Conservation (phyloP, 1,140 invertebrate genomes). For the Zaprionus nigranus region DNA sequence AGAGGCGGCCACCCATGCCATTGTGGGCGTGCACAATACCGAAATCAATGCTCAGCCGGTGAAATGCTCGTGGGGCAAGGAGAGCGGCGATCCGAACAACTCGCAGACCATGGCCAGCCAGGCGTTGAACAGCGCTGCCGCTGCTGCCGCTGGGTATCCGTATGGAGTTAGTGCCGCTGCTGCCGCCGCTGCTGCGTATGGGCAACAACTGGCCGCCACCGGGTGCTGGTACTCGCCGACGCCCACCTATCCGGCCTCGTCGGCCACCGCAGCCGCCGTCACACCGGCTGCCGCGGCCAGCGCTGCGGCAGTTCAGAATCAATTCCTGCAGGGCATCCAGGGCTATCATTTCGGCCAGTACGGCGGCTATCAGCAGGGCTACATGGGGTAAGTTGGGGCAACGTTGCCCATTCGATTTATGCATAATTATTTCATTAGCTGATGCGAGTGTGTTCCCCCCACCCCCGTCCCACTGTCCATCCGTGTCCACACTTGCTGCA, state of each 20-base stretch:
- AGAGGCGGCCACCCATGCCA: slow-evolving; percentile 98
- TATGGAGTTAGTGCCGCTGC: slow-evolving; percentile 80
- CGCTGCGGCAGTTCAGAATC: slow-evolving; percentile 85
- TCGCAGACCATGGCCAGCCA: slow-evolving; percentile 89
- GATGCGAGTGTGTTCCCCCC: slow-evolving; percentile 11
- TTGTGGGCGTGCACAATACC: slow-evolving; percentile 98
- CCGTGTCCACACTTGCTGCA: background rate
- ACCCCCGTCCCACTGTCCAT: background rate
- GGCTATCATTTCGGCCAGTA: slow-evolving; percentile 92
- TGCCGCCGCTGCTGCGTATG: slow-evolving; percentile 80
- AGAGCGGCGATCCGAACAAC: slow-evolving; percentile 95
- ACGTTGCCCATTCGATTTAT: slow-evolving; percentile 40
- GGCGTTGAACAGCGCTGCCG: slow-evolving; percentile 80
- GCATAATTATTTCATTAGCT: slow-evolving; percentile 60
- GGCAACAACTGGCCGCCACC: slow-evolving; percentile 83
- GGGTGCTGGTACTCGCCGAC: slow-evolving; percentile 91
- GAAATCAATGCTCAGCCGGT: slow-evolving; percentile 98
- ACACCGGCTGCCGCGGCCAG: slow-evolving; percentile 89
- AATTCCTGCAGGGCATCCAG: slow-evolving; percentile 92
- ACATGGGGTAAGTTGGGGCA: slow-evolving; percentile 89
- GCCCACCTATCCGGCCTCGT: slow-evolving; percentile 87
- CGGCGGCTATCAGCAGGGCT: slow-evolving; percentile 91
- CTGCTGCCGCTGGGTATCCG: slow-evolving; percentile 78
- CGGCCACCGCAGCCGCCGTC: slow-evolving; percentile 85
- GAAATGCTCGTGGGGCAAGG: slow-evolving; percentile 99